Conservation (phyloP, 1,140 invertebrate species). For the Ceratosolen solmsi region DNA sequence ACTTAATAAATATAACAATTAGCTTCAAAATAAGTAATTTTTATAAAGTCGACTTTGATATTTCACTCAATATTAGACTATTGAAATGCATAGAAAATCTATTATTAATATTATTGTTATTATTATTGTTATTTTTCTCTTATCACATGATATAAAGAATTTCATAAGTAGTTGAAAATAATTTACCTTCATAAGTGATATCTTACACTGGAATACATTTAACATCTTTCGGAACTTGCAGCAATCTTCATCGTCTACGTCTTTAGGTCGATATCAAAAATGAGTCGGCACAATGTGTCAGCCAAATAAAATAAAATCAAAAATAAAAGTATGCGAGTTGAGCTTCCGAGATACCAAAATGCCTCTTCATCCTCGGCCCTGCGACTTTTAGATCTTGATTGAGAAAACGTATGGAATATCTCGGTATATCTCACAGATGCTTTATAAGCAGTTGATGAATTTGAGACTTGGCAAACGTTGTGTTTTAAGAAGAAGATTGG, state of each 20-base stretch:
- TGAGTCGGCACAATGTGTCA: slow-evolving; percentile 4
- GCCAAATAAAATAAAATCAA: not conserved
- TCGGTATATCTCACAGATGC: not conserved
- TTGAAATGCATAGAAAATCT: too few relatives aligned
- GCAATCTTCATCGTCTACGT: slow-evolving; percentile 8
- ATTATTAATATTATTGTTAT: too few relatives aligned
- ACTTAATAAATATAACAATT: too few relatives aligned
- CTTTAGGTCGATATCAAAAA: not conserved
- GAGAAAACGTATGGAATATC: not conserved
- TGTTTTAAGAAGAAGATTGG: too few relatives aligned
- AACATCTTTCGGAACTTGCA: not conserved
- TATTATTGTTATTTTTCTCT: too few relatives aligned
- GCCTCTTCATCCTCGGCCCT: slow-evolving; percentile 26
- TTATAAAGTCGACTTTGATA: too few relatives aligned
- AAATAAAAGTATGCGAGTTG: not conserved
- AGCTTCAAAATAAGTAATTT: too few relatives aligned
- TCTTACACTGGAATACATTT: not conserved
- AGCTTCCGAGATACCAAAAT: slow-evolving; percentile 38
- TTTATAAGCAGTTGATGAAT: slow-evolving; percentile 16
- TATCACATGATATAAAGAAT: not conserved
- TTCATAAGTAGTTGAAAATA: slow-evolving; percentile 6
- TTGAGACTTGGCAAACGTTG: too few relatives aligned
- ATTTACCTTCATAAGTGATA: not conserved
- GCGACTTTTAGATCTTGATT: slow-evolving; percentile 35
- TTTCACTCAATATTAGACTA: too few relatives aligned